A percentile compares a stretch with the other conserved stretches of the same genome.
These are phyloP conservation scores for Melanitta fusca DNA, from an alignment of 2,797 vertebrate species.

Conservation along the genomic window DNA sequence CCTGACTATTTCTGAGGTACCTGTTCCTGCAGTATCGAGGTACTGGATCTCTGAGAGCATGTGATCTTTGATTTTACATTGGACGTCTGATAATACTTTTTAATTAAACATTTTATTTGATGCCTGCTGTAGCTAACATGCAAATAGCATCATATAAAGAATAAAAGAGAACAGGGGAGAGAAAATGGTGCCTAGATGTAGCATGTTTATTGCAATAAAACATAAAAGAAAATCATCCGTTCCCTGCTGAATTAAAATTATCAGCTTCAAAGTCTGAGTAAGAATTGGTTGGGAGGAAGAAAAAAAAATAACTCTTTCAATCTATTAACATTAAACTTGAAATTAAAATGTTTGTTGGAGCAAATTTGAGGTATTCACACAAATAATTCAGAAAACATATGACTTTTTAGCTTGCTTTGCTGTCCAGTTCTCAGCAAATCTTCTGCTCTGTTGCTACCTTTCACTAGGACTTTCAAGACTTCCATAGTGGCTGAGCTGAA, in stretches of 20 bases:
- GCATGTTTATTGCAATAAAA: background rate
- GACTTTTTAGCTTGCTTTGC: background rate
- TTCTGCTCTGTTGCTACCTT: background rate
- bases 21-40: constrained; percentile 25
- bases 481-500: background rate
- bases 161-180: background rate
- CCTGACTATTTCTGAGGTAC: constrained; percentile 44
- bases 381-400: background rate
- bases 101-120: constrained; percentile 61
- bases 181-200: background rate
- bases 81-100: constrained; percentile 13
- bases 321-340: background rate
- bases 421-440: background rate
- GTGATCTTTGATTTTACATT: constrained; percentile 54
- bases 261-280: background rate
- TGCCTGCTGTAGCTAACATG: constrained; percentile 32
- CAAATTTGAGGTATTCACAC: background rate
- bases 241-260: background rate
- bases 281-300: background rate
- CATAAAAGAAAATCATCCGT: background rate
- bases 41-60: constrained; percentile 28
- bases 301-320: background rate
- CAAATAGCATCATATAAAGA: constrained; percentile 11
- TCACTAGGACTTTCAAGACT: background rate
- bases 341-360: background rate